phyloP scores from a whole-genome alignment of 2,113 vertebrate genomes.

The Aspidoscelis tigris region DNA sequence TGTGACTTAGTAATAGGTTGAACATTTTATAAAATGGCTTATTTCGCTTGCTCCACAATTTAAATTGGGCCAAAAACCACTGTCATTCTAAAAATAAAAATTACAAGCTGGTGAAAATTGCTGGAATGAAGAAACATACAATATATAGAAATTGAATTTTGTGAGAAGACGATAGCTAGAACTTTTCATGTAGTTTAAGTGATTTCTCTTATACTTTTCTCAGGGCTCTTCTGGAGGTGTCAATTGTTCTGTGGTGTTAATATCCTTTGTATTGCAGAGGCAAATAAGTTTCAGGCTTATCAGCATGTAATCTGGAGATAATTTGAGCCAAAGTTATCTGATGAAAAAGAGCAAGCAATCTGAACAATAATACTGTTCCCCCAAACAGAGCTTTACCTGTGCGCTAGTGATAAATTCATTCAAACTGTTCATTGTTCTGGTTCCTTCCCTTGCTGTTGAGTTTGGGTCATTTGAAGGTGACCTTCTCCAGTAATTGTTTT shows the following conservation, averaged over 20 bases:
- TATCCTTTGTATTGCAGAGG: background rate
- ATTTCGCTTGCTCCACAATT: conserved; percentile 38
- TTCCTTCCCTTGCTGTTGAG: background rate
- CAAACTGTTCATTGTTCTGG: background rate
- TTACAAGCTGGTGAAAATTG: conserved; percentile 50
- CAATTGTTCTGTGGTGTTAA: conserved; percentile 22
- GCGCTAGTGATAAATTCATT: background rate
- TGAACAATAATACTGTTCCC: background rate
- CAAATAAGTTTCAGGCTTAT: conserved; percentile 49
- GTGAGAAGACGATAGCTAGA: conserved; percentile 26
- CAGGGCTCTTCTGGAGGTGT: conserved; percentile 23
- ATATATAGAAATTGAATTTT: conserved; percentile 37
- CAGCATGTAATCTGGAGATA: conserved; percentile 33
- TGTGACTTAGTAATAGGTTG: conserved; percentile 35
- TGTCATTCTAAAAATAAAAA: conserved; percentile 48
- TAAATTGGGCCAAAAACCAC: conserved; percentile 33
- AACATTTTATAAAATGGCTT: conserved; percentile 44
- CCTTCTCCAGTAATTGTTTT: background rate
- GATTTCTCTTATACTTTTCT: conserved; percentile 34
- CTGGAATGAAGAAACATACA: conserved; percentile 24
- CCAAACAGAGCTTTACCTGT: background rate
- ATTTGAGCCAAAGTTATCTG: conserved; percentile 14
- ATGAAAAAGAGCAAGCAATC: background rate
- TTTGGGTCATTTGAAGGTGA: background rate
- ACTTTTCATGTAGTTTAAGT: conserved; percentile 28